Evolutionary conservation across 2,797 vertebrate genomes (phyloP).

Genomic region (Lemur catta): DNA sequence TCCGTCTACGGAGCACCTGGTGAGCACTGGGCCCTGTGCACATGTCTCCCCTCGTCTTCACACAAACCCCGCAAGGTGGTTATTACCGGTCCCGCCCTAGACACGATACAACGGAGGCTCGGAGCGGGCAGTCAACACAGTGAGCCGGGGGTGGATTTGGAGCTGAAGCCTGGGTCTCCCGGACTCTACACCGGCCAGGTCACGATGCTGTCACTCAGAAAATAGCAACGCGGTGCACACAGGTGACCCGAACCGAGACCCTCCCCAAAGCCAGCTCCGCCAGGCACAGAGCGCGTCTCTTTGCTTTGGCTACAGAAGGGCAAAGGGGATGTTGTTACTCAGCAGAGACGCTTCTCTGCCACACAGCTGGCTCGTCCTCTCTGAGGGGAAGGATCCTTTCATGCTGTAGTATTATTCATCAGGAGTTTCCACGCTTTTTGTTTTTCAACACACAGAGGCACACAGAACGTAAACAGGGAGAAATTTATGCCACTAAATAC

Average conservation of each 20-base stretch:
- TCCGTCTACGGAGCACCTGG: neutral
- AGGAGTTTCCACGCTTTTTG: neutral
- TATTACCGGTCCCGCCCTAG: neutral
- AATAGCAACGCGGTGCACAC: neutral
- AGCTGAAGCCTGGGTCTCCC: neutral
- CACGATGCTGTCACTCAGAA: neutral
- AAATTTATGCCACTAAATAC: neutral
- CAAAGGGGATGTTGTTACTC: neutral
- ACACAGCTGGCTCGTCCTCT: neutral
- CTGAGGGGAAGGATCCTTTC: neutral
- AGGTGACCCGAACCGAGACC: neutral
- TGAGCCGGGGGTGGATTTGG: fast-evolving
- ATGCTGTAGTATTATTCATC: neutral
- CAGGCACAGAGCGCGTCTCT: fast-evolving
- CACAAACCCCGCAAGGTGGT: neutral
- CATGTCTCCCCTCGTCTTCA: neutral
- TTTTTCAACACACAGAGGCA: neutral
- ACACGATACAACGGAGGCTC: neutral
- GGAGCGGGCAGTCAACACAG: neutral
- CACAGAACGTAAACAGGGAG: neutral
- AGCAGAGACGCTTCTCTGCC: neutral
- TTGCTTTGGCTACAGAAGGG: neutral
- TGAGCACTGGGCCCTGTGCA: neutral
- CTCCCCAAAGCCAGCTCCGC: fast-evolving
- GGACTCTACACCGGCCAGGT: neutral